Evolutionary conservation across 1,140 invertebrate genomes (phyloP), one percentile per base, ranked within the genome.

Genomic region (Pygmarrhopalites habei): DNA sequence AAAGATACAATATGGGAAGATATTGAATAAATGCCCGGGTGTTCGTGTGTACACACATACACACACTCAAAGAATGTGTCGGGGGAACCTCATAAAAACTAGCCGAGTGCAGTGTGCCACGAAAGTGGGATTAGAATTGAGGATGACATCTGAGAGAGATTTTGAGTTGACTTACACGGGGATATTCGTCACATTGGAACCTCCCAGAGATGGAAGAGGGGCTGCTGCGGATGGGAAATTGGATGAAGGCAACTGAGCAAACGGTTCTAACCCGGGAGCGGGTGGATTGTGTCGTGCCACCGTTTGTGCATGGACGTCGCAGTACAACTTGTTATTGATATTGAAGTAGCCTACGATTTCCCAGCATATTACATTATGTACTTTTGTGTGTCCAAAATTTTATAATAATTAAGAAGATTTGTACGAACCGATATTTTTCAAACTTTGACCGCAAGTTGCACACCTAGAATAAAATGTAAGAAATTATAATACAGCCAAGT

Each of bases 291-390:
- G 85, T 72, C 86, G 83, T 25, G 90, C 90, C 7, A 90, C 89
- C 72, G 91, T 81, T 77, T 90, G 91, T 41, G 92, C 93, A 75
- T 96, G 92, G 69, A 93, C 87, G 75, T 98, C 94, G 78, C 93
- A 97, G 77, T 96, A 97, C 56, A 98, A 79, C 79, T 95, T 95
- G 73, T 91, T 90, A 76, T 93, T 93, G 73, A 95, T 86, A 75
- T 92, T 94, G 81, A 93, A 95, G 76, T 95, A 95, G 51, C 92
- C 79, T 80, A 19, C n/a, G n/a, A n/a, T n/a, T n/a, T 28, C 2
- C 2, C 19, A 21, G 21, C 28, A 25, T 7, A 41, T 12, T 10
- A n/a, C n/a, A n/a, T n/a, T n/a, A n/a, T n/a, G n/a, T n/a, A n/a
- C n/a, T n/a, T n/a, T n/a, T n/a, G n/a, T n/a, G n/a, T n/a, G n/a